These are phyloP conservation scores for Oreochromis spilurus DNA, from an alignment of 2,113 vertebrate species.

Conservation along the genomic window DNA sequence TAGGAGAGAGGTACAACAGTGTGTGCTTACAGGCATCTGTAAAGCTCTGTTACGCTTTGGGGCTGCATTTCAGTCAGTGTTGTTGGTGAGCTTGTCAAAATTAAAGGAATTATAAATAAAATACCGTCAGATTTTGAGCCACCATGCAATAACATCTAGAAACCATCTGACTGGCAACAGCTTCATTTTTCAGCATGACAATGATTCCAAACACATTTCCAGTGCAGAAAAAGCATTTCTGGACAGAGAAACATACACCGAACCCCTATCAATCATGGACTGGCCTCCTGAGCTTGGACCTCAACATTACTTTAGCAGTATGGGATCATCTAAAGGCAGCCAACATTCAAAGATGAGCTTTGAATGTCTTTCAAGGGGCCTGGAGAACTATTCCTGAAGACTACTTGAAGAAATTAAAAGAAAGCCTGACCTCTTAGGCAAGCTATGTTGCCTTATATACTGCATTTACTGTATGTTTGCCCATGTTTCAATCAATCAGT, in stretches of 20 bases:
- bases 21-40: not conserved
- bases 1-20: not conserved
- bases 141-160: not conserved
- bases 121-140: not conserved
- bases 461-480: not conserved
- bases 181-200: not conserved
- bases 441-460: not conserved
- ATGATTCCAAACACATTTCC: not conserved
- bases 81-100: not conserved
- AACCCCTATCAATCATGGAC: not conserved
- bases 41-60: not conserved
- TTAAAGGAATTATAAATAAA: not conserved
- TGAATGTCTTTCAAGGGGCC: not conserved
- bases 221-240: too few relatives aligned
- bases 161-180: not conserved
- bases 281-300: not conserved
- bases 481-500: not conserved
- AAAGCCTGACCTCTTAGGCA: not conserved
- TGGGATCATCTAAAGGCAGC: not conserved
- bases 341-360: not conserved
- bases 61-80: not conserved
- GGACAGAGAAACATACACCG: not conserved
- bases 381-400: not conserved
- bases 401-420: not conserved
- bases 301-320: not conserved